A percentile compares a stretch with the other conserved stretches of the same genome.
Conservation (phyloP, 2,888 invertebrate species). For the Neoscelio sp. region DNA sequence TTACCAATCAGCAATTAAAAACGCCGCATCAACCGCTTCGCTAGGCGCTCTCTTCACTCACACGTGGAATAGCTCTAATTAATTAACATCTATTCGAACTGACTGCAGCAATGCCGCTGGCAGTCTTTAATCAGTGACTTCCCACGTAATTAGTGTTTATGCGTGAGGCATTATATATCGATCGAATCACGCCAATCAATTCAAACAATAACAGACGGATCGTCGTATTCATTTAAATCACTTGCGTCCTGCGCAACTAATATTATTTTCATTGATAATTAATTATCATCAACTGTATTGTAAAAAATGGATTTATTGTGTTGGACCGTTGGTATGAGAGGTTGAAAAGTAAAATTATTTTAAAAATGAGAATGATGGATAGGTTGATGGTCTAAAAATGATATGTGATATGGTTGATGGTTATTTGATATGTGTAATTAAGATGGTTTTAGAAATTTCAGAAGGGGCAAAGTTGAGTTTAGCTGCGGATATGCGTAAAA, state of each 20-base stretch:
- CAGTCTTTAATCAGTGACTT: slow-evolving; percentile 81
- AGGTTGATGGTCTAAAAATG: no score
- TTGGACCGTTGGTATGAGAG: slow-evolving; percentile 13
- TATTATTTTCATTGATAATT: slow-evolving; percentile 59
- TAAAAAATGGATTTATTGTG: slow-evolving; percentile 11
- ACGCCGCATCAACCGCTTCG: slow-evolving; percentile 64
- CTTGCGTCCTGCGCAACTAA: slow-evolving; percentile 38
- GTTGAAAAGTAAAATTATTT: slow-evolving; percentile 30
- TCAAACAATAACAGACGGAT: slow-evolving; percentile 63
- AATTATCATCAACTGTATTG: no score
- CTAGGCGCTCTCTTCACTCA: slow-evolving; percentile 57
- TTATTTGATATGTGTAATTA: no score
- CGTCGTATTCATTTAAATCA: slow-evolving; percentile 57
- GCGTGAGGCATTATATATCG: slow-evolving; percentile 65
- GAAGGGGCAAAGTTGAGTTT: no score
- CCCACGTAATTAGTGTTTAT: slow-evolving; percentile 81
- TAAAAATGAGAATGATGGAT: no score
- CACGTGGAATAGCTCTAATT: slow-evolving; percentile 80
- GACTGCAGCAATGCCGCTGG: slow-evolving; percentile 70
- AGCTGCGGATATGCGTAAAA: no score
- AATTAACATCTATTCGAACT: slow-evolving; percentile 81
- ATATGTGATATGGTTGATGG: no score
- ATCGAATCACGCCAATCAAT: slow-evolving; percentile 66
- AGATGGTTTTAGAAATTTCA: no score
- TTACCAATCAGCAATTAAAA: slow-evolving; percentile 80